Base-by-base conservation (phyloP, 2,888 invertebrate species). In the Volucella bombylans region DNA sequence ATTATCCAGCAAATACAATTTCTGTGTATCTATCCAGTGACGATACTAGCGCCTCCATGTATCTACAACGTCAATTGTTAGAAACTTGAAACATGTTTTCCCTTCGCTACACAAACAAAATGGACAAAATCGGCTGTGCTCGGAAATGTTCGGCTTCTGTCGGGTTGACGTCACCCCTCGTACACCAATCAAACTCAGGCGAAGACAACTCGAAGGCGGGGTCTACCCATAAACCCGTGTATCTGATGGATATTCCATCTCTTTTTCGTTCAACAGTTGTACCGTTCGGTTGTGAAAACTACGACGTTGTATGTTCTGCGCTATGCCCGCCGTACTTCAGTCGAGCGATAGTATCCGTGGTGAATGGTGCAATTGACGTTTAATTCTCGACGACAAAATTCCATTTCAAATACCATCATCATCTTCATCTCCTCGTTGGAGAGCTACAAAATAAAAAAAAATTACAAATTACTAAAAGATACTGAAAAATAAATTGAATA, bases 281-380 rank as follows among this genome's bases (percentile, higher is more conserved):
- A 71, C 64, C 64, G 61, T 59, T 71, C 12, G 12, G 50, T 61
- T n/a, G 62, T 55, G 9, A 23, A 59, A 87, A 78, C 65, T 74
- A 74, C 77, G 77, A 62, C 69, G 80, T 80, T 74, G 73, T 23
- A 71, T 78, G 57, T 55, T 73, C 52, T 82, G 74, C 72, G 82
- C 83, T 64, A 81, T 78, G 80, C 62, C 76, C 78, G 86, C 62
- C 64, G 69, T 71, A 86, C 69, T 81, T 88, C 86, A 88, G 88
- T 88, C 87, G 88, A 88, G 88, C 85, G 86, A 86, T 87, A 87
- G 87, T 87, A 86, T 88, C 87, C 87, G 81, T 74, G n/a, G 52
- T 57, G 50, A 23, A 64, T 49, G 62, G 86, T 86, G 55, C 52
- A 15, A 50, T 67, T 54, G 12, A 6, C 43, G 68, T 38, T 61